phyloP scores from a whole-genome alignment of 2,888 invertebrate species.

The Argyra leucocephala region DNA sequence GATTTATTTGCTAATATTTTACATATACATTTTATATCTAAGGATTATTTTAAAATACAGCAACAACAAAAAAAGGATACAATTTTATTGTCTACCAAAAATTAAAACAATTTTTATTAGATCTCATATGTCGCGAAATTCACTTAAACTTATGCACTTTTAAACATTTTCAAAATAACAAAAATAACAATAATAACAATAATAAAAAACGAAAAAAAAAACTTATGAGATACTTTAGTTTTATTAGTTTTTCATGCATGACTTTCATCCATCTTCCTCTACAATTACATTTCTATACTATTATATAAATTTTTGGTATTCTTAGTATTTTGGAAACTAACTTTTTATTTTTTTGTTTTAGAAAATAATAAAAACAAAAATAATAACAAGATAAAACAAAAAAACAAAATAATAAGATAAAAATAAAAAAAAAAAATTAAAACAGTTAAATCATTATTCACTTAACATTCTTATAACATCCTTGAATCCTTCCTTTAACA shows the following conservation, averaged over 20 bases:
- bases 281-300: background rate
- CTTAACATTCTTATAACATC: slow-evolving; percentile 6
- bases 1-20: too few species aligned
- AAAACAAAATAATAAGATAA: background rate
- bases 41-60: too few species aligned
- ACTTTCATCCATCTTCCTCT: slow-evolving; percentile 1
- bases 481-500: slow-evolving; percentile 3
- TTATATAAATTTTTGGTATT: background rate
- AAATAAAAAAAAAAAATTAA: background rate
- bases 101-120: background rate
- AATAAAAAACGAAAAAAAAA: background rate
- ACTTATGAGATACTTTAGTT: slow-evolving; percentile 6
- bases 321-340: too few species aligned
- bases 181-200: background rate
- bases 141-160: slow-evolving; percentile 6
- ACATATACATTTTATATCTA: too few species aligned
- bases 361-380: too few species aligned
- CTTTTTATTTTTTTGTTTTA: background rate
- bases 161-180: background rate
- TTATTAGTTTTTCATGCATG: slow-evolving; percentile 6
- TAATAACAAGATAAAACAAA: background rate
- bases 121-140: background rate
- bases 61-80: too few species aligned
- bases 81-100: background rate
- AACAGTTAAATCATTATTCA: slow-evolving; percentile 1